phyloP scores from a whole-genome alignment of 1,140 invertebrate genomes.

The Gryllus bimaculatus region DNA sequence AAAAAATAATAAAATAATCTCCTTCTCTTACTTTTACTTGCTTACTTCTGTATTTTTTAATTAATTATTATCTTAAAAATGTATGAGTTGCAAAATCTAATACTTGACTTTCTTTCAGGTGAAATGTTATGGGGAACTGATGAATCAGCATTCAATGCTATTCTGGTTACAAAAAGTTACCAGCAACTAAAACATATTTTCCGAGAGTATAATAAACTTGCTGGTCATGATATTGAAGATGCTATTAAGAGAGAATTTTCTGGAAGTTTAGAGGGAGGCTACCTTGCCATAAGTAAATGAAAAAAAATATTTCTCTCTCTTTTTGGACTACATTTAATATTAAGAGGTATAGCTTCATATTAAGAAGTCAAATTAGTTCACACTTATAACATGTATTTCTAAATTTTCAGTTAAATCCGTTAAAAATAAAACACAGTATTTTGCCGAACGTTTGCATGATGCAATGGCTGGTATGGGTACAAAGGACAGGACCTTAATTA shows the following conservation, averaged over 20 bases:
- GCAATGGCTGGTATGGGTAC: constrained; percentile 83
- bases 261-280: constrained; percentile 72
- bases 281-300: constrained; percentile 70
- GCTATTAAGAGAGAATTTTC: constrained; percentile 81
- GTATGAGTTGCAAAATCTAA: too few relatives aligned
- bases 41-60: too few relatives aligned
- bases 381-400: constrained; percentile 19
- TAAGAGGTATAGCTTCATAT: too few relatives aligned
- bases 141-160: constrained; percentile 76
- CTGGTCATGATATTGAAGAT: constrained; percentile 73
- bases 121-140: constrained; percentile 79
- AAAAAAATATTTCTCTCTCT: neutral
- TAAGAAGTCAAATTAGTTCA: neutral
- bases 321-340: too few relatives aligned
- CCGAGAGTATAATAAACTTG: constrained; percentile 60
- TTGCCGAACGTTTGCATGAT: constrained; percentile 77
- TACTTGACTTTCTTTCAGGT: constrained; percentile 24
- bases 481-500: constrained; percentile 73
- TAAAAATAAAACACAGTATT: constrained; percentile 75
- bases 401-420: constrained; percentile 58
- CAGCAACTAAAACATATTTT: constrained; percentile 71
- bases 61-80: too few relatives aligned
- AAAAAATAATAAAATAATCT: too few relatives aligned
- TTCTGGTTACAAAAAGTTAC: constrained; percentile 66
- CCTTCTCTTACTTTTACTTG: too few relatives aligned